Percentiles rank a stretch among this genome's conserved stretches.
Evolutionary conservation across 2,888 invertebrate species (phyloP).

Genomic region (Lasioglossum vierecki): DNA sequence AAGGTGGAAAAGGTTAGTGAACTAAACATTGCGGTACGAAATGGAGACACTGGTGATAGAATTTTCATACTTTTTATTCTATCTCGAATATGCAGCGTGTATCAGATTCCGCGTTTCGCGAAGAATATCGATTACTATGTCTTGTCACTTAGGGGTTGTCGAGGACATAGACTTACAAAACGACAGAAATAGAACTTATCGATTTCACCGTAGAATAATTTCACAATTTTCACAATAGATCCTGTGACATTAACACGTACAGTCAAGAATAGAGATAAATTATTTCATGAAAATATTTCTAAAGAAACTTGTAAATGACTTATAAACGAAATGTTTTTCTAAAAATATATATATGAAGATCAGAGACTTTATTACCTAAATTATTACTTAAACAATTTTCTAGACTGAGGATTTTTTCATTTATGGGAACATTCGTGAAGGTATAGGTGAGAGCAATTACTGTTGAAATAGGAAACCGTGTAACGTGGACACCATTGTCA

Average conservation of each 20-base stretch:
- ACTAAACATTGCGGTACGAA: not conserved
- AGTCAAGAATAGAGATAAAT: not conserved
- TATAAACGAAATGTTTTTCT: not conserved
- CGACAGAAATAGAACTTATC: slow-evolving; percentile 12
- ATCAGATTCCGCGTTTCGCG: not conserved
- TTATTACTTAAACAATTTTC: not conserved
- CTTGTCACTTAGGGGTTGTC: not conserved
- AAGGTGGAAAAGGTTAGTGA: not conserved
- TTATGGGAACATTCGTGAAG: not conserved
- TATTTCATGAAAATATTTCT: not conserved
- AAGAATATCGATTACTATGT: slow-evolving; percentile 18
- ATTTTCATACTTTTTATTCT: not conserved
- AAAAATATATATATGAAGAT: not conserved
- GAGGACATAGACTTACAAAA: not conserved
- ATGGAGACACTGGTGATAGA: not conserved
- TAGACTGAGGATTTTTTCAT: no score
- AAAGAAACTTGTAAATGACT: not conserved
- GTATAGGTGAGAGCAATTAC: not conserved
- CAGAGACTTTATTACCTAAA: not conserved
- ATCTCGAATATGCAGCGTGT: not conserved
- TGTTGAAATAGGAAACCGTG: slow-evolving; percentile 3
- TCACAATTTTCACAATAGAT: slow-evolving; percentile 7
- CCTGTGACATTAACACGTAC: not conserved
- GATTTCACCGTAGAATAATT: not conserved
- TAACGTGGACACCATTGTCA: slow-evolving; percentile 4